These are phyloP conservation scores for Antennarius maculatus DNA, from an alignment of 2,797 vertebrate genomes.

Conservation along the genomic window DNA sequence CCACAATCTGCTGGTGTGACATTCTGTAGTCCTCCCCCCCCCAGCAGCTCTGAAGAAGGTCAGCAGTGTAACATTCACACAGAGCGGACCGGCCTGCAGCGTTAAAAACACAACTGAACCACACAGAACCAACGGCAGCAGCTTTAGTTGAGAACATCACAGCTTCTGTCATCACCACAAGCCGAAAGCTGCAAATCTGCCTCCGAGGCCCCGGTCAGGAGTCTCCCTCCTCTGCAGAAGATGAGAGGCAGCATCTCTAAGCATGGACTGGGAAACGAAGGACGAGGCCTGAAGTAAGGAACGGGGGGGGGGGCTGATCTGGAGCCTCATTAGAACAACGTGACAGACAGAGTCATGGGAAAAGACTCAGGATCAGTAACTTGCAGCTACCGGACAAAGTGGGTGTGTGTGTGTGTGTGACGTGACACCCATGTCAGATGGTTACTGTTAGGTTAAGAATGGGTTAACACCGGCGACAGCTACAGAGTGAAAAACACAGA, in stretches of 20 bases:
- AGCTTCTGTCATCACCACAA: not conserved
- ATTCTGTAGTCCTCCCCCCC: conserved; percentile 28
- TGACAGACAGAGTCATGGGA: conserved; percentile 11
- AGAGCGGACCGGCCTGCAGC: conserved; percentile 31
- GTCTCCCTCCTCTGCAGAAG: not conserved
- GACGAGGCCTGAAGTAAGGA: no score
- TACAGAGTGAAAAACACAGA: no score
- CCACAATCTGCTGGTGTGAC: conserved; percentile 22
- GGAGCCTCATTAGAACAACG: conserved; percentile 40
- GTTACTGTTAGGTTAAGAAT: no score
- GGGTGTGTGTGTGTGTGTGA: no score
- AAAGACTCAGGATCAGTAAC: conserved; percentile 42
- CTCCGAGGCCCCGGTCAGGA: not conserved
- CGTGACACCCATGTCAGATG: no score
- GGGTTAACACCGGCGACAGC: no score
- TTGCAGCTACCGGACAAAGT: conserved; percentile 17
- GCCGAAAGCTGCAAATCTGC: no score
- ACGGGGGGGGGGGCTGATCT: conserved; percentile 2
- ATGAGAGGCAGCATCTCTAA: conserved; percentile 2
- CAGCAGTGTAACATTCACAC: conserved; percentile 33
- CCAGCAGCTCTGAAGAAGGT: conserved; percentile 59
- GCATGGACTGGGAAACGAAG: not conserved
- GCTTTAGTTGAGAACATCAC: conserved; percentile 2
- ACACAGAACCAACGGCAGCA: conserved; percentile 11
- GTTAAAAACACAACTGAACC: not conserved